Conservation (phyloP, 53 echinoderm and acorn worm species). For the Holothuria scabra region DNA sequence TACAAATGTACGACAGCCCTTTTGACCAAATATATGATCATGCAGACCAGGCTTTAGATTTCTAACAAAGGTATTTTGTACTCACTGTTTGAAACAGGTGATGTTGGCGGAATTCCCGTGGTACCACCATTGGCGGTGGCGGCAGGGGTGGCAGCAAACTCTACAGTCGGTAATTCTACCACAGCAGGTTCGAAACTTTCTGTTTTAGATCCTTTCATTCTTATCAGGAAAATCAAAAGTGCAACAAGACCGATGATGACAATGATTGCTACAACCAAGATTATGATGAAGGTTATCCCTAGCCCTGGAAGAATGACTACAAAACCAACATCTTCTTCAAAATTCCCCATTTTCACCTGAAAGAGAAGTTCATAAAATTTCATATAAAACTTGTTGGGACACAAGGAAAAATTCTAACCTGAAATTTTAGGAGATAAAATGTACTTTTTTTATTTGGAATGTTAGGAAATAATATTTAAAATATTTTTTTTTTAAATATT, state of each 20-base stretch:
- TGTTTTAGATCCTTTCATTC: slow-evolving; percentile 8
- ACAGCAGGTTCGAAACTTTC: not conserved
- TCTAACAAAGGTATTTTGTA: not conserved
- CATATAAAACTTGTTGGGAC: not conserved
- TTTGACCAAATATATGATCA: too few relatives aligned
- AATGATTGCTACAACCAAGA: not conserved
- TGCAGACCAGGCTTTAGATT: too few relatives aligned
- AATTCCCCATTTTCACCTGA: slow-evolving; percentile 54
- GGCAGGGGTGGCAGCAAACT: not conserved
- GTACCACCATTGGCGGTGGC: too few relatives aligned
- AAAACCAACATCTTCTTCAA: slow-evolving; percentile 35
- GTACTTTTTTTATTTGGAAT: too few relatives aligned
- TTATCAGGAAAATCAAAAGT: not conserved
- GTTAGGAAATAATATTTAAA: too few relatives aligned
- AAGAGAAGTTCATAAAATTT: not conserved
- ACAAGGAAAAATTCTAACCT: not conserved
- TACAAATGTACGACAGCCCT: too few relatives aligned
- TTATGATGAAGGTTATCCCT: not conserved
- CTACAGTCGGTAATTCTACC: not conserved
- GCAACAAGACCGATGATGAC: not conserved
- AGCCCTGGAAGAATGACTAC: slow-evolving; percentile 1
- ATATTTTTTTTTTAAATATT: too few relatives aligned
- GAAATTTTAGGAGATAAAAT: too few relatives aligned
- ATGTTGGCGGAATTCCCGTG: not conserved
- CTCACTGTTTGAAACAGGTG: slow-evolving; percentile 35